These are phyloP conservation scores for Erythrocebus patas DNA, from an alignment of 2,113 vertebrate species.

Conservation along the genomic window DNA sequence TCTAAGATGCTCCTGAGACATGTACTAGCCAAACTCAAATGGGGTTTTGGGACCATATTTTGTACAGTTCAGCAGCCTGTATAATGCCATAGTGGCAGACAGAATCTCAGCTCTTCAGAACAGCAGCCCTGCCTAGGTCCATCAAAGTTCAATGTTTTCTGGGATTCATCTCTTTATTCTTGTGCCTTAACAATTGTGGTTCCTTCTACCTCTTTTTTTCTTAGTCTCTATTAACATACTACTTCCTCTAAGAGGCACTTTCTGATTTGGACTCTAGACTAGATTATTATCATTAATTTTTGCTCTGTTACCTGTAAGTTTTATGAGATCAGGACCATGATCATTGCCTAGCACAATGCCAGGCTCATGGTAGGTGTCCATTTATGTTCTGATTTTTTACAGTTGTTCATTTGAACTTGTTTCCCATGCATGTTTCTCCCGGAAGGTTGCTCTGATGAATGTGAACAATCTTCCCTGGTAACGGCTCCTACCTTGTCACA, in stretches of 20 bases:
- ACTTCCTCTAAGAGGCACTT: neutral
- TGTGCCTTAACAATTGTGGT: neutral
- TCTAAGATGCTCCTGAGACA: neutral
- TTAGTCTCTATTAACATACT: neutral
- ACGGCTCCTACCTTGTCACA: neutral
- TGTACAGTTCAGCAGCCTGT: neutral
- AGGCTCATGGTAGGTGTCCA: neutral
- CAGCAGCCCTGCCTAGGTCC: too few species aligned
- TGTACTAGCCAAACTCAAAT: neutral
- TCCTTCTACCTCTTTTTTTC: neutral
- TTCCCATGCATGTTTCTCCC: neutral
- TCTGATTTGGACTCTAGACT: neutral
- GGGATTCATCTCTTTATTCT: neutral
- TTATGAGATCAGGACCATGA: rapidly evolving
- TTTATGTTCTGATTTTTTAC: neutral
- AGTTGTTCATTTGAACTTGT: neutral
- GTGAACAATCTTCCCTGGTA: neutral
- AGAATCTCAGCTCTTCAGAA: neutral
- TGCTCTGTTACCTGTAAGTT: neutral
- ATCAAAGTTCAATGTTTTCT: neutral
- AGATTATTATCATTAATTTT: neutral
- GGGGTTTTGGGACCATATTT: neutral
- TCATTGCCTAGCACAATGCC: neutral
- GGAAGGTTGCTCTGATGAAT: neutral
- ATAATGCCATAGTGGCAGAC: neutral